phyloP scores from a whole-genome alignment of 2,113 vertebrate species.

The Channa maculata region DNA sequence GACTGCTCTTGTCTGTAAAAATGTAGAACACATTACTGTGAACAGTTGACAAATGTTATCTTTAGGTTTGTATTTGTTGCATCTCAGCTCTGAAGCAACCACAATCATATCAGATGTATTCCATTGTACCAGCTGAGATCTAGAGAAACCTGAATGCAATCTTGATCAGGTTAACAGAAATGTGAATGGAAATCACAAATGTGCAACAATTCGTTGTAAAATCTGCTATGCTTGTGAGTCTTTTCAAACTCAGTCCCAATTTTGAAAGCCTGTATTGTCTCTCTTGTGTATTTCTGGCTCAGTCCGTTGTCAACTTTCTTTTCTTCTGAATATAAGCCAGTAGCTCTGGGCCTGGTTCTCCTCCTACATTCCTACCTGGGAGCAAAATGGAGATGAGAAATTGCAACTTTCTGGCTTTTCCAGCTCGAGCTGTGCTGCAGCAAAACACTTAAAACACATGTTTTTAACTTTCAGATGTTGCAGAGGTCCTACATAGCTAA shows the following conservation, averaged over 20 bases:
- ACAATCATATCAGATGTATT: background rate
- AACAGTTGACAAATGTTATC: background rate
- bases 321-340: slow-evolving; percentile 39
- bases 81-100: background rate
- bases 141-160: background rate
- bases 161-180: slow-evolving; percentile 9
- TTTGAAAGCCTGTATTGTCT: slow-evolving; percentile 27
- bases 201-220: slow-evolving; percentile 25
- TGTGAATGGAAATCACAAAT: slow-evolving; percentile 16
- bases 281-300: slow-evolving; percentile 23
- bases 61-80: slow-evolving; percentile 7
- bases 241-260: slow-evolving; percentile 24
- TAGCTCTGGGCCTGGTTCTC: slow-evolving; percentile 12
- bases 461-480: background rate
- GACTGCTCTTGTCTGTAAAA: background rate
- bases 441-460: slow-evolving; percentile 4
- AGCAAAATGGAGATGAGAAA: slow-evolving; percentile 26
- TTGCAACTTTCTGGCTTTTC: slow-evolving; percentile 11
- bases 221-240: background rate
- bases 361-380: slow-evolving; percentile 1
- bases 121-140: background rate
- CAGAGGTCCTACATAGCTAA: background rate
- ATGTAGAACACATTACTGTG: background rate
- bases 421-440: slow-evolving; percentile 17
- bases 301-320: slow-evolving; percentile 40